A percentile compares a stretch with the other conserved stretches of the same genome.
Evolutionary conservation across 2,113 vertebrate genomes (phyloP).

Genomic region (Lagopus leucura): DNA sequence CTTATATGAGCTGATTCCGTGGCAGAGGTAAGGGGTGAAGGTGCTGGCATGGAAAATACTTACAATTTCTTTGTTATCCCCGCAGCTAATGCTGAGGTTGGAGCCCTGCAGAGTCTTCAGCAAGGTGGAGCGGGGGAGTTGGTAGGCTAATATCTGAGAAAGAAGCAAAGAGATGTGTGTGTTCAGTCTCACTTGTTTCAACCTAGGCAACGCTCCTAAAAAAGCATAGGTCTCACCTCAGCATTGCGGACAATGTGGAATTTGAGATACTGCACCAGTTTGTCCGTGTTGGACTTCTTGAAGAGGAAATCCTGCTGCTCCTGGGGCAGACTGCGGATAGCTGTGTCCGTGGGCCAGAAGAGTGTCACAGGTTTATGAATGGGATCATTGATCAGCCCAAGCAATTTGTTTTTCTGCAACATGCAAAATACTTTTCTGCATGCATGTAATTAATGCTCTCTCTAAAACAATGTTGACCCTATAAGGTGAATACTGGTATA

Average conservation of each 20-base stretch:
- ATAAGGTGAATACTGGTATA: background rate
- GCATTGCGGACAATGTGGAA: conserved; percentile 86
- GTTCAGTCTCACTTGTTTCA: fast-evolving
- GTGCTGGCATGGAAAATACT: conserved; percentile 48
- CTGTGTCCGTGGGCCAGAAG: conserved; percentile 88
- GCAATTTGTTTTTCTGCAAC: conserved; percentile 85
- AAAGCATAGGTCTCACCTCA: conserved; percentile 73
- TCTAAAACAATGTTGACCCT: background rate
- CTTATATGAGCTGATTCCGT: background rate
- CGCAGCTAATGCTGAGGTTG: conserved; percentile 82
- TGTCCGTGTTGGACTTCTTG: conserved; percentile 77
- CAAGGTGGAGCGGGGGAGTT: conserved; percentile 69
- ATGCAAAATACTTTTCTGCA: background rate
- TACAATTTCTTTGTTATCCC: conserved; percentile 77
- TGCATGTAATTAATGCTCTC: background rate
- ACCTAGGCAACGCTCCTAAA: background rate
- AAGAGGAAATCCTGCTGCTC: conserved; percentile 89
- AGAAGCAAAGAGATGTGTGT: fast-evolving
- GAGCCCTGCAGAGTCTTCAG: conserved; percentile 90
- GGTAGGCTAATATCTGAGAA: conserved; percentile 73
- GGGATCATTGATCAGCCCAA: conserved; percentile 77
- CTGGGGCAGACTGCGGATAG: conserved; percentile 80
- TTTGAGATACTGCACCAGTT: conserved; percentile 87
- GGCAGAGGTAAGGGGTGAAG: background rate
- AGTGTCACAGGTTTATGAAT: conserved; percentile 85